Percentiles rank a stretch among this genome's conserved stretches.
Conservation (phyloP, 2,797 vertebrate genomes). For the Sebastiscus albofasciatus region DNA sequence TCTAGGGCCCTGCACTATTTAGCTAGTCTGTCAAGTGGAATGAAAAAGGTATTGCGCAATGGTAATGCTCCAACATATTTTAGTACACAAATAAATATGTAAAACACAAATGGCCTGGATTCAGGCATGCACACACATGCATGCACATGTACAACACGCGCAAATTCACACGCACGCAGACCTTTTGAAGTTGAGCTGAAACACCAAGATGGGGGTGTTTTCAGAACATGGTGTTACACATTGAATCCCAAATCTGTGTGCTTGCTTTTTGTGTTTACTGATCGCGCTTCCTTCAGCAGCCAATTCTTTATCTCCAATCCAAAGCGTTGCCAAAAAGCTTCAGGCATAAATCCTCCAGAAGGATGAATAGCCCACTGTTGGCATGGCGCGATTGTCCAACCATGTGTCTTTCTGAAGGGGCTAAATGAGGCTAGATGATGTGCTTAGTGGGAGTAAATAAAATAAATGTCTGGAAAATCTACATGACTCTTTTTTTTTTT, state of each 20-base stretch:
- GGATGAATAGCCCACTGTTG: constrained; percentile 59
- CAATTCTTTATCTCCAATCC: constrained; percentile 62
- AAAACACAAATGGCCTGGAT: constrained; percentile 30
- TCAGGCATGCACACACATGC: constrained; percentile 4
- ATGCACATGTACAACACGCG: background rate
- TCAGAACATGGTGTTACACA: constrained; percentile 46
- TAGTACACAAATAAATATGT: constrained; percentile 39
- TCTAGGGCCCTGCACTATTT: constrained; percentile 1
- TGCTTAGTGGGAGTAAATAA: constrained; percentile 49
- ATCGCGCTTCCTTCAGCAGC: constrained; percentile 43
- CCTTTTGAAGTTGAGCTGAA: constrained; percentile 55
- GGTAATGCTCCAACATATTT: constrained; percentile 38
- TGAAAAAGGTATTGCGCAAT: constrained; percentile 35
- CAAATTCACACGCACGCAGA: constrained; percentile 1
- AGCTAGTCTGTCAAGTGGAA: constrained; percentile 21
- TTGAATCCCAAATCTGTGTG: constrained; percentile 60
- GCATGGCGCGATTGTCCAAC: constrained; percentile 47
- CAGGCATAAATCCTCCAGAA: constrained; percentile 65
- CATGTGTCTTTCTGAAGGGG: constrained; percentile 57
- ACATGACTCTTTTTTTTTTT: background rate
- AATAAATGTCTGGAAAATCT: constrained; percentile 30
- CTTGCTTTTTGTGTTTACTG: constrained; percentile 57
- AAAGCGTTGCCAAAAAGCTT: constrained; percentile 66
- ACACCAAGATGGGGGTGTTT: constrained; percentile 48
- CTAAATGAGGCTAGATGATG: constrained; percentile 62